Percentiles rank a stretch among this genome's conserved stretches.
These are phyloP conservation scores for Myodes glareolus DNA, from an alignment of 2,113 vertebrate genomes.

Conservation along the genomic window DNA sequence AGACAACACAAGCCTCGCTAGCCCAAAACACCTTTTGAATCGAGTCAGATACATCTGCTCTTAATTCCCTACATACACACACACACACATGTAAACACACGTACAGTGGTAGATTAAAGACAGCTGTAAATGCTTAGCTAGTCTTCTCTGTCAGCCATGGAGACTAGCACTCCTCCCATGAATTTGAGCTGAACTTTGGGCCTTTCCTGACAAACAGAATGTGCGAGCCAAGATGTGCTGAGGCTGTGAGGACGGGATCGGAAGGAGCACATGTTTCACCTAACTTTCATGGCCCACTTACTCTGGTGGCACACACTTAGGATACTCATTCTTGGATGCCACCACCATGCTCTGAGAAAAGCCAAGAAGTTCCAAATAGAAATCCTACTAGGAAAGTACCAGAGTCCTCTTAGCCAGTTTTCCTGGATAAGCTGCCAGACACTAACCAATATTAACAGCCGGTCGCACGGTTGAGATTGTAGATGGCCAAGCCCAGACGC, in stretches of 20 bases:
- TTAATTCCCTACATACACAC: constrained; percentile 49
- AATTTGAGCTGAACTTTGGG: background rate
- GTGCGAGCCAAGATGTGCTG: background rate
- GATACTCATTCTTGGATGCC: background rate
- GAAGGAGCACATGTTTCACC: background rate
- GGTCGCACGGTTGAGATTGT: background rate
- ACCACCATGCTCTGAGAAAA: background rate
- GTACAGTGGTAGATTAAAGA: constrained; percentile 47
- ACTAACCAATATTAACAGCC: background rate
- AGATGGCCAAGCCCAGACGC: background rate
- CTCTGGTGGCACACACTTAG: background rate
- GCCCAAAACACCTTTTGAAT: constrained; percentile 58
- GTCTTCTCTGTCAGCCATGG: background rate
- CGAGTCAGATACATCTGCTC: constrained; percentile 63
- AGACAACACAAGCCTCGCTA: constrained; percentile 50
- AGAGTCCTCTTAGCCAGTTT: background rate
- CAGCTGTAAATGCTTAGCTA: constrained; percentile 33
- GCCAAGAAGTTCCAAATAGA: background rate
- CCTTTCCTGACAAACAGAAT: background rate
- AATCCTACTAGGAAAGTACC: background rate
- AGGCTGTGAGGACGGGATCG: background rate
- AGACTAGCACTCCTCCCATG: background rate
- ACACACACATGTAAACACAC: constrained; percentile 11
- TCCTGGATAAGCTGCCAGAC: background rate
- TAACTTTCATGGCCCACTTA: background rate